These are phyloP conservation scores for Biston stratarius DNA, from an alignment of 2,888 invertebrate species.

Conservation along the genomic window DNA sequence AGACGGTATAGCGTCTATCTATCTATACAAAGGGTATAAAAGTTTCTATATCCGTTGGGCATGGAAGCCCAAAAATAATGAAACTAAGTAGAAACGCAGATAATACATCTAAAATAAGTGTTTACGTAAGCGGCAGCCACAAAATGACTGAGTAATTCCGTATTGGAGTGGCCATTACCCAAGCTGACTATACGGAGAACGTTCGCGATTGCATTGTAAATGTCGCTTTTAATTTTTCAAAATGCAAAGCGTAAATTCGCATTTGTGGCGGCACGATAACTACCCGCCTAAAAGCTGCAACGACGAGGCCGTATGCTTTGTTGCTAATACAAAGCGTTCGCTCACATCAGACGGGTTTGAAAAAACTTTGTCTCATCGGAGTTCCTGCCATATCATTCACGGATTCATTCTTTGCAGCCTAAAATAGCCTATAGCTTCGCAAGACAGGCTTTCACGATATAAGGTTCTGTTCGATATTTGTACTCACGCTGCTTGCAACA, in stretches of 20 bases:
- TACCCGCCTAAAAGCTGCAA: conserved; percentile 79
- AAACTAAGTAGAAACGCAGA: conserved; percentile 55
- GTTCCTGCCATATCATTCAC: conserved; percentile 56
- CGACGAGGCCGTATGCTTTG: conserved; percentile 74
- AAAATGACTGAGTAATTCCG: conserved; percentile 74
- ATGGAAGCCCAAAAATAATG: no score
- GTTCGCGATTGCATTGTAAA: conserved; percentile 81
- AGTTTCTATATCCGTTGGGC: no score
- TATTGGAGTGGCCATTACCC: conserved; percentile 83
- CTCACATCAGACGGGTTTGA: conserved; percentile 70
- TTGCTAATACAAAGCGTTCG: conserved; percentile 77
- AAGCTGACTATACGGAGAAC: conserved; percentile 77
- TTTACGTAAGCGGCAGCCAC: conserved; percentile 73
- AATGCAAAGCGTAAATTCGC: conserved; percentile 82
- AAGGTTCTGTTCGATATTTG: conserved; percentile 29
- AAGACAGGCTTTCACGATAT: conserved; percentile 24
- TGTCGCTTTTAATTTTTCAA: conserved; percentile 84
- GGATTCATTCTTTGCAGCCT: conserved; percentile 27
- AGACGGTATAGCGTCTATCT: no score
- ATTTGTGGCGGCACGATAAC: conserved; percentile 78
- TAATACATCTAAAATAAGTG: conserved; percentile 70
- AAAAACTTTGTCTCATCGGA: conserved; percentile 70
- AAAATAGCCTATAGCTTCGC: conserved; percentile 34
- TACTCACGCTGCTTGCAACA: conserved; percentile 46
- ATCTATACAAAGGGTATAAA: no score